Conservation (phyloP, 2,797 vertebrate genomes). For the Myotis pilosus region DNA sequence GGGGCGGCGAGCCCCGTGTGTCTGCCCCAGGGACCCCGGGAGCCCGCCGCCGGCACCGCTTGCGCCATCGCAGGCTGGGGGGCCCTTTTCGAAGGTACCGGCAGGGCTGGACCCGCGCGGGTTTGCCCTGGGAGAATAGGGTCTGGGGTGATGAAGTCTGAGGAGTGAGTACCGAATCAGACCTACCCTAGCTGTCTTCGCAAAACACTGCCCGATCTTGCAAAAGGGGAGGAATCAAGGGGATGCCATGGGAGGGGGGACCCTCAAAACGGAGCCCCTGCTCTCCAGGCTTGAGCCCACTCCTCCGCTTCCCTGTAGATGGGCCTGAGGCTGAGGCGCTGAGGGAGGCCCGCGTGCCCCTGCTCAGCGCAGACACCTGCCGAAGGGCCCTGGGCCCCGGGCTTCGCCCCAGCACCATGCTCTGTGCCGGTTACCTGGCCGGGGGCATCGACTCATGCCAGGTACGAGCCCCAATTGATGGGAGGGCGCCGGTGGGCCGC, state of each 20-base stretch:
- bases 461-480: conserved; percentile 78
- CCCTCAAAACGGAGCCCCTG: too few relatives aligned
- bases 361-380: conserved; percentile 92
- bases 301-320: conserved; percentile 80
- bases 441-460: conserved; percentile 96
- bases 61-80: conserved; percentile 97
- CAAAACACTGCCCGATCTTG: neutral
- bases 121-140: neutral
- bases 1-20: conserved; percentile 89
- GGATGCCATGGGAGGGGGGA: accelerated
- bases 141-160: too few relatives aligned
- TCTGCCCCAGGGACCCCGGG: conserved; percentile 86
- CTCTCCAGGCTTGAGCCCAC: neutral
- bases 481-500: accelerated
- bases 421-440: conserved; percentile 93
- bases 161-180: neutral
- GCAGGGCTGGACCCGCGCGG: neutral
- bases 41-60: conserved; percentile 88
- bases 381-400: conserved; percentile 90
- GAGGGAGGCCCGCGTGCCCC: conserved; percentile 93
- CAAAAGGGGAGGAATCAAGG: neutral
- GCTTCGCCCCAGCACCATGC: conserved; percentile 93
- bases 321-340: conserved; percentile 92
- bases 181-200: neutral
- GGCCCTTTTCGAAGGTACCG: conserved; percentile 92